Evolutionary conservation across 2,797 vertebrate species (phyloP).

Genomic region (Dermochelys coriacea): DNA sequence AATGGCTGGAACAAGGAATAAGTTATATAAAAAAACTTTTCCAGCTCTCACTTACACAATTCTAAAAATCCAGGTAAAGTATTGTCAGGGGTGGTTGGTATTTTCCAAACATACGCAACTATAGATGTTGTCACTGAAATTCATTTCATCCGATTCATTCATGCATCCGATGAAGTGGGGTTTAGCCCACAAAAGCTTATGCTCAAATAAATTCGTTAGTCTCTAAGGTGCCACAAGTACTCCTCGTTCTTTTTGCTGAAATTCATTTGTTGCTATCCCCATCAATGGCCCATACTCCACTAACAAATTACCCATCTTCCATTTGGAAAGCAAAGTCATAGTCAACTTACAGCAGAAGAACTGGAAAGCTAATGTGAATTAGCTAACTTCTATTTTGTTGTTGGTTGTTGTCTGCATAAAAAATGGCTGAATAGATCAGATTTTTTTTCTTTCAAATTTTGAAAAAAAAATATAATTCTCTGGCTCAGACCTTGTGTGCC

Average conservation of each 20-base stretch:
- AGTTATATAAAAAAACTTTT: neutral
- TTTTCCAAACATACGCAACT: neutral
- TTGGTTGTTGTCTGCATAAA: constrained; percentile 9
- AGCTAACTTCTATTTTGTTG: neutral
- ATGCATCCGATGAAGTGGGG: too few relatives aligned
- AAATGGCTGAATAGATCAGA: constrained; percentile 26
- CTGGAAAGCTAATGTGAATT: neutral
- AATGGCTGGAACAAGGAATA: neutral
- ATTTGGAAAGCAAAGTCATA: neutral
- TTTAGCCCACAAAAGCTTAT: too few relatives aligned
- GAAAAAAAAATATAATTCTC: constrained; percentile 11
- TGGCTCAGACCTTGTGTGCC: constrained; percentile 68
- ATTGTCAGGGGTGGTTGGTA: neutral
- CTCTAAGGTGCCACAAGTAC: too few relatives aligned
- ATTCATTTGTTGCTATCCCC: fast-evolving
- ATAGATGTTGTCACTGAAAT: fast-evolving
- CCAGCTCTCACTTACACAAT: neutral
- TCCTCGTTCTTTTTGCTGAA: fast-evolving
- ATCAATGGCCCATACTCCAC: neutral
- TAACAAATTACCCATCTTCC: neutral
- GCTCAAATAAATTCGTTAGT: too few relatives aligned
- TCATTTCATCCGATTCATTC: too few relatives aligned
- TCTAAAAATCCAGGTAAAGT: neutral
- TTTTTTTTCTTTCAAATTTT: constrained; percentile 33
- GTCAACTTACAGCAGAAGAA: neutral